Evolutionary conservation across 2,113 vertebrate species (phyloP).

Genomic region (Acrocephalus kingi): DNA sequence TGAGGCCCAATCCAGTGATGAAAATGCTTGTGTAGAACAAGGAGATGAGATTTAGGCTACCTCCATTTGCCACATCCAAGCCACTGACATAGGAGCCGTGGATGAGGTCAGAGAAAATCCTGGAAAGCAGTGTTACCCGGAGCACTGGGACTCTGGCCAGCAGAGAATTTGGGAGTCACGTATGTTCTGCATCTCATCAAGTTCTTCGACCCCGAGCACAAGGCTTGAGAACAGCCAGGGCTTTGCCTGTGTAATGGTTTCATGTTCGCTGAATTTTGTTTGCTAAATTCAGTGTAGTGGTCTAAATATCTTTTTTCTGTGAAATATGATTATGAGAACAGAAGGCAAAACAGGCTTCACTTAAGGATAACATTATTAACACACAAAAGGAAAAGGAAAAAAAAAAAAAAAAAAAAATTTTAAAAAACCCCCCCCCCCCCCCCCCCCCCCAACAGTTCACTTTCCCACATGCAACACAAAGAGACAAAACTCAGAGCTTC

Average conservation of each 20-base stretch:
- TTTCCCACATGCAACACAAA: too few relatives aligned
- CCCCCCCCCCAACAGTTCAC: too few relatives aligned
- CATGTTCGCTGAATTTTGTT: too few relatives aligned
- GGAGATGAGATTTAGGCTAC: background rate
- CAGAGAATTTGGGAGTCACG: slow-evolving; percentile 30
- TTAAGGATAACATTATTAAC: too few relatives aligned
- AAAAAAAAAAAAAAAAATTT: too few relatives aligned
- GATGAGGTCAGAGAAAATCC: slow-evolving; percentile 50
- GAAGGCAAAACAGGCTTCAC: too few relatives aligned
- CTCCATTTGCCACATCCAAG: background rate
- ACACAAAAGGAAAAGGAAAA: too few relatives aligned
- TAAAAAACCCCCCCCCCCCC: too few relatives aligned
- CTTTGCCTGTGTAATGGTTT: fast-evolving
- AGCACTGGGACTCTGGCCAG: slow-evolving; percentile 27
- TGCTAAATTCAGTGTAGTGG: too few relatives aligned
- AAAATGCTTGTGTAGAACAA: background rate
- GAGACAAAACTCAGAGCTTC: too few relatives aligned
- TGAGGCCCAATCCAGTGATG: background rate
- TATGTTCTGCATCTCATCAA: background rate
- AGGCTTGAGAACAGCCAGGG: background rate
- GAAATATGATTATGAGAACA: too few relatives aligned
- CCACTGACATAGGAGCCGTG: slow-evolving; percentile 29
- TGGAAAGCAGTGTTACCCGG: background rate
- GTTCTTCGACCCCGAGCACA: background rate
- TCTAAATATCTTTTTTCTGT: too few relatives aligned